Conservation (phyloP, 2,113 vertebrate species). For the Prionailurus bengalensis region DNA sequence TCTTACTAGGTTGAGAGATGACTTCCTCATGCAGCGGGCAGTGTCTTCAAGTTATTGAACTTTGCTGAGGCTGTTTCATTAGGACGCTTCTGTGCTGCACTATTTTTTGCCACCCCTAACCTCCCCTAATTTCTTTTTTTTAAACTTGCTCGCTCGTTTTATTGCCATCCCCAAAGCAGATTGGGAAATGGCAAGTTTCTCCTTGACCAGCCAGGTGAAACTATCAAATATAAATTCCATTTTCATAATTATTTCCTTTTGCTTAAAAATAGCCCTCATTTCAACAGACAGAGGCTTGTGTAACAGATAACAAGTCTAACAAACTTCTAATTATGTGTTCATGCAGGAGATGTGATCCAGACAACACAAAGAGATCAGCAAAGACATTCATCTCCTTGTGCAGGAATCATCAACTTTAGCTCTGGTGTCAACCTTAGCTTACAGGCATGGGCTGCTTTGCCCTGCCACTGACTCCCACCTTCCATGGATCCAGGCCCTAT, state of each 20-base stretch:
- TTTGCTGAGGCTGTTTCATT: not conserved
- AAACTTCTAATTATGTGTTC: not conserved
- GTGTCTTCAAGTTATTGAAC: not conserved
- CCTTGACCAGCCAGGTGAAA: constrained; percentile 34
- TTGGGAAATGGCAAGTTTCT: not conserved
- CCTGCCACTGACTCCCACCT: rapidly evolving
- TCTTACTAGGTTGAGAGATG: not conserved
- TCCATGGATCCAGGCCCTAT: not conserved
- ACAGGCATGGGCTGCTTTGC: rapidly evolving
- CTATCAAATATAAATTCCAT: constrained; percentile 51
- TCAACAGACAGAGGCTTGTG: not conserved
- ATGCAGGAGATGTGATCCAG: not conserved
- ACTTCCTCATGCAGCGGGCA: not conserved
- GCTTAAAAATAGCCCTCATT: constrained; percentile 15
- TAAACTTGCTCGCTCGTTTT: not conserved
- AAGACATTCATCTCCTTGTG: not conserved
- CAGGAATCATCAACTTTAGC: not conserved
- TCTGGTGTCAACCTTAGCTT: too few relatives aligned
- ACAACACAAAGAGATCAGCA: not conserved
- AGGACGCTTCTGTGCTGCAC: not conserved
- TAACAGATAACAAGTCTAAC: constrained; percentile 1
- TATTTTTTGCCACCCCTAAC: too few relatives aligned
- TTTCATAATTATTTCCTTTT: constrained; percentile 60
- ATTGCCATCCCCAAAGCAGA: constrained; percentile 56
- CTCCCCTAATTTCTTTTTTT: too few relatives aligned